Evolutionary conservation across 1,140 invertebrate species (phyloP), one percentile per base, ranked within the genome.

Genomic region (Platyscapa corneri): DNA sequence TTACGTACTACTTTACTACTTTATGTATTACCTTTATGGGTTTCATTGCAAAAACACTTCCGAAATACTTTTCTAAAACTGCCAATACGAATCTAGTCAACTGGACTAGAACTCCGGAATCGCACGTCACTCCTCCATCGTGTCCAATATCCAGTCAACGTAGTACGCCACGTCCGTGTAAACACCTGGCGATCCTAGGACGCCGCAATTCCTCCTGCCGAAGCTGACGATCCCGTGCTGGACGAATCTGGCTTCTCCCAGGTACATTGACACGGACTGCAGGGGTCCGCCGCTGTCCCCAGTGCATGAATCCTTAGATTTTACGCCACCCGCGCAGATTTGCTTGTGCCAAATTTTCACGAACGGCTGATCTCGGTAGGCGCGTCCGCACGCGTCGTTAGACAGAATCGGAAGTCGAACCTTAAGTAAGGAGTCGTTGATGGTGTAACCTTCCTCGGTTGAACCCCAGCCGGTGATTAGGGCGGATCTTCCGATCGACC

Each of bases 81-180:
- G n/a, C n/a, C n/a, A n/a, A n/a, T n/a, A n/a, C n/a, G n/a, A n/a
- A 10, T 53, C 16, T 53, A 10, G 16, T 18, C 49, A 2, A 53
- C 16, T 6, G 49, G 2, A 2, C 16, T 53, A 3, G 27, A 30
- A 7, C 60, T 64, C 60, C 27, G 6, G 10, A 12, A 67, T 6
- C 34, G 8, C 8, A 3, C 37, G 30, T 90, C 86, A 93, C 23
- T 89, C 87, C 42, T 18, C 87, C 27, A 97, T 90, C 10, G 92
- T 95, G n/a, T 94, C 88, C 80, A 94, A 88, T 83, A 96, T 95
- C 96, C 96, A 96, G 49, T 95, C 93, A 89, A 96, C 91, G 84
- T 95, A 96, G 83, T 94, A 91, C 0, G 91, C 89, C 0, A 96
- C 91, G 23, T 92, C 92, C 0, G 95, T 95, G 87, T 96, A 96